Base-by-base conservation (phyloP, 1,140 invertebrate species). In the Drosophila azteca region DNA sequence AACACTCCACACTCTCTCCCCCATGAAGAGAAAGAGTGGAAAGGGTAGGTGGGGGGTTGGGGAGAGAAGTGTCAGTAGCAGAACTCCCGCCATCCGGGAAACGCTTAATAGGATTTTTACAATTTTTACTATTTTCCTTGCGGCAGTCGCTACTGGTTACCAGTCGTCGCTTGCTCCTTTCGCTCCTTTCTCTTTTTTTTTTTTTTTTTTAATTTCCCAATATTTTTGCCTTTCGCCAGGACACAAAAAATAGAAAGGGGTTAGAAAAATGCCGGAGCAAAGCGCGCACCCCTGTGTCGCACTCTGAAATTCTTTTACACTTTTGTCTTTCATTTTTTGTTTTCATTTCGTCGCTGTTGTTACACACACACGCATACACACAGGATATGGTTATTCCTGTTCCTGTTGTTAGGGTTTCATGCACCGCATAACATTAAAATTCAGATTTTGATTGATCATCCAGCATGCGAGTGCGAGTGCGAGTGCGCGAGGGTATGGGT, bases 351-450 rank as follows among this genome's bases (percentile, higher is more conserved):
- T 50, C 43, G 51, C 46, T 63, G 49, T 62, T 77, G 57, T 73
- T 64, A 44, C 45, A 54, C 48, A 43, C 57, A 75, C 17, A 20
- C 17, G 1, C 17, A 31, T 7, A 35, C 35, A 39, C 35, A 39
- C 75, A 71, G 82, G 74, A 87, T 82, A 85, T 82, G 77, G 66
- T 80, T 80, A 63, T 65, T 74, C 55, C 62, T 54, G 65, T 70
- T 85, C 71, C 72, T 55, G 72, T 75, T 75, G 71, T 75, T 67
- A 76, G 70, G 82, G 78, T 88, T 87, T 87, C 67, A 87, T 87
- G 82, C 81, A 82, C 71, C 75, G 83, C 83, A 87, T 88, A 88
- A 88, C 79, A 88, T 88, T 88, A 88, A 88, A 87, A 87, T 87
- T 88, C 71, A 79, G 75, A 76, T 76, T 83, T 87, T 87, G 83